Conservation (phyloP, 64 coral and sea anemone genomes). For the Stylophora pistillata region DNA sequence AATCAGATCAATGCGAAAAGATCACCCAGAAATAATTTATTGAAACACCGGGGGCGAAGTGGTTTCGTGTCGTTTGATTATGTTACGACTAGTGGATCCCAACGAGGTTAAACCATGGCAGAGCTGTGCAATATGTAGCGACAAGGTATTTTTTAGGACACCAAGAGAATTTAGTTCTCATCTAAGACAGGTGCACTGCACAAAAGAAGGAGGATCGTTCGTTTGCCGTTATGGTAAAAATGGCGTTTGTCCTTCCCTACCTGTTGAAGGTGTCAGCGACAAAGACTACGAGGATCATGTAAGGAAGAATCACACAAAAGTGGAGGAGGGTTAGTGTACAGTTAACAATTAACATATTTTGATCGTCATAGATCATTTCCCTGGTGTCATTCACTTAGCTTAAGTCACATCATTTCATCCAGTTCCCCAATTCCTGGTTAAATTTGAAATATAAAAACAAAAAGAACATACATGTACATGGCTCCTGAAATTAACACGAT, state of each 20-base stretch:
- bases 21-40: conserved; percentile 76
- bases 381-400: not conserved
- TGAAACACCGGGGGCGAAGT: conserved; percentile 34
- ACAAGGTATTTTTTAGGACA: conserved; percentile 83
- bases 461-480: too few relatives aligned
- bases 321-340: conserved; percentile 56
- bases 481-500: too few relatives aligned
- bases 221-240: conserved; percentile 96
- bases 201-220: conserved; percentile 94
- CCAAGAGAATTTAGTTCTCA: conserved; percentile 89
- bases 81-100: conserved; percentile 89
- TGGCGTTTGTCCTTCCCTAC: conserved; percentile 95
- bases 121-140: conserved; percentile 84
- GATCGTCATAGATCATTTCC: too few relatives aligned
- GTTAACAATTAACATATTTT: not conserved
- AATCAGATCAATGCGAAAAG: conserved; percentile 21
- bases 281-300: conserved; percentile 96
- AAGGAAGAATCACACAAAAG: conserved; percentile 82
- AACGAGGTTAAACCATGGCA: conserved; percentile 88
- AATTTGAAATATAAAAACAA: too few relatives aligned
- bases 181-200: conserved; percentile 87
- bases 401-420: not conserved
- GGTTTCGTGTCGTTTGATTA: conserved; percentile 33
- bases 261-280: conserved; percentile 96
- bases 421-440: too few relatives aligned